These are phyloP conservation scores for Fukomys damarensis DNA, from an alignment of 2,113 vertebrate genomes.

Conservation along the genomic window DNA sequence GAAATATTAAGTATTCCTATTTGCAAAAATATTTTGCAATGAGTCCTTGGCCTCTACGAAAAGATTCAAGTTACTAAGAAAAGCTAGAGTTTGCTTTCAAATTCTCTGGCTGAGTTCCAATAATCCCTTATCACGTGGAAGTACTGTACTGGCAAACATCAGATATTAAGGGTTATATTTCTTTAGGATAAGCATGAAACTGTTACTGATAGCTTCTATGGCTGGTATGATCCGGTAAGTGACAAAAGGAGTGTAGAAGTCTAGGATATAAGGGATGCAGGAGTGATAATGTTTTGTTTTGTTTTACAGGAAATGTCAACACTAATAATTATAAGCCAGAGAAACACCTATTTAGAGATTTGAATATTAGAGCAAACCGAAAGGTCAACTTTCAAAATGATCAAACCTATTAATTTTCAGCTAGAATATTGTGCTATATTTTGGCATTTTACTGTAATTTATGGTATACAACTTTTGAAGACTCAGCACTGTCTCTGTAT, in stretches of 20 bases:
- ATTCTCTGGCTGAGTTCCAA: too few species aligned
- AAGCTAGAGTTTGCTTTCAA: slow-evolving; percentile 57
- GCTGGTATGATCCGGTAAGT: too few species aligned
- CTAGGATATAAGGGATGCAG: slow-evolving; percentile 41
- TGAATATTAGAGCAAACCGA: slow-evolving; percentile 58
- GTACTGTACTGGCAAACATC: too few species aligned
- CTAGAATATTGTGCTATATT: slow-evolving; percentile 46
- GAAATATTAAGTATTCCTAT: slow-evolving; percentile 40
- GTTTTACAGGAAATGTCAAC: slow-evolving; percentile 54
- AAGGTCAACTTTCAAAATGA: slow-evolving; percentile 57
- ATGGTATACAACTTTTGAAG: not conserved
- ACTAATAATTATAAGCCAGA: not conserved
- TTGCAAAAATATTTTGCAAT: slow-evolving; percentile 14
- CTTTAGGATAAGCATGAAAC: slow-evolving; percentile 85
- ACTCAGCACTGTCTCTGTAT: slow-evolving; percentile 56
- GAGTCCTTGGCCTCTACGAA: slow-evolving; percentile 68
- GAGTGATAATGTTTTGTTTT: not conserved
- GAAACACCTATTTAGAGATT: slow-evolving; percentile 46
- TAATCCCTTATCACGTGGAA: too few species aligned
- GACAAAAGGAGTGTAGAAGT: not conserved
- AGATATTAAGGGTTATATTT: slow-evolving; percentile 67
- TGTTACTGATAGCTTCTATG: slow-evolving; percentile 40
- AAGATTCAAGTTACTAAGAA: slow-evolving; percentile 47
- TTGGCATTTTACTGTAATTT: slow-evolving; percentile 69
- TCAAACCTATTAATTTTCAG: not conserved